phyloP scores from a whole-genome alignment of 2,888 invertebrate species.

The Graphium colonna region DNA sequence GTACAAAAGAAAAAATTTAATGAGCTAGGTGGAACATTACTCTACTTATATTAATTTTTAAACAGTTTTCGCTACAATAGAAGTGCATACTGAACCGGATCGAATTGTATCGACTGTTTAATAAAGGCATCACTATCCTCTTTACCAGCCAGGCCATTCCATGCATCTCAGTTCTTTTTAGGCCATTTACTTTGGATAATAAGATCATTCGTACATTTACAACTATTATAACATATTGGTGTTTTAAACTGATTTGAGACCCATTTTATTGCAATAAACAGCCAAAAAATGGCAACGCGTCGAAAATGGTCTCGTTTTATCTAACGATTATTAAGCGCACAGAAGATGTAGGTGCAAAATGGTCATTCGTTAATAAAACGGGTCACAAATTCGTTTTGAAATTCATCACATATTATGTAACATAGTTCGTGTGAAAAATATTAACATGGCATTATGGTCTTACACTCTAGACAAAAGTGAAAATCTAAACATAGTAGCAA shows the following conservation, averaged over 20 bases:
- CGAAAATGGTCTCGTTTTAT: background rate
- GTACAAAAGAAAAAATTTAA: background rate
- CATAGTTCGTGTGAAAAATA: conserved; percentile 2
- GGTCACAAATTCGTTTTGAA: background rate
- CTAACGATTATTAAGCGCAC: background rate
- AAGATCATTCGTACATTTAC: conserved; percentile 6
- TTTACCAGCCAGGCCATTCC: background rate
- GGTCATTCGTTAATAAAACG: background rate
- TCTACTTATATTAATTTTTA: background rate
- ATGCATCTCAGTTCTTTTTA: conserved; percentile 7
- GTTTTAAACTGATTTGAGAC: conserved; percentile 3
- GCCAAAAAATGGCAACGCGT: background rate
- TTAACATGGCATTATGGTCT: conserved; percentile 29
- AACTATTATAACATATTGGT: conserved; percentile 10
- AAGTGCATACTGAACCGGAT: background rate
- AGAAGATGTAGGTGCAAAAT: background rate
- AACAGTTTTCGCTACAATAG: background rate
- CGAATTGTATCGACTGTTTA: background rate
- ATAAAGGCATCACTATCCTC: background rate
- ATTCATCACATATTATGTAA: background rate
- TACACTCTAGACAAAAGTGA: conserved; percentile 47
- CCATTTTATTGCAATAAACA: background rate
- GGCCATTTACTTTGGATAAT: conserved; percentile 8
- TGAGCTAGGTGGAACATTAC: background rate
- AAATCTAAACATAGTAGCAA: conserved; percentile 47